A percentile compares a stretch with the other conserved stretches of the same genome.
phyloP scores from a whole-genome alignment of 2,113 vertebrate species.

The Apteryx owenii region DNA sequence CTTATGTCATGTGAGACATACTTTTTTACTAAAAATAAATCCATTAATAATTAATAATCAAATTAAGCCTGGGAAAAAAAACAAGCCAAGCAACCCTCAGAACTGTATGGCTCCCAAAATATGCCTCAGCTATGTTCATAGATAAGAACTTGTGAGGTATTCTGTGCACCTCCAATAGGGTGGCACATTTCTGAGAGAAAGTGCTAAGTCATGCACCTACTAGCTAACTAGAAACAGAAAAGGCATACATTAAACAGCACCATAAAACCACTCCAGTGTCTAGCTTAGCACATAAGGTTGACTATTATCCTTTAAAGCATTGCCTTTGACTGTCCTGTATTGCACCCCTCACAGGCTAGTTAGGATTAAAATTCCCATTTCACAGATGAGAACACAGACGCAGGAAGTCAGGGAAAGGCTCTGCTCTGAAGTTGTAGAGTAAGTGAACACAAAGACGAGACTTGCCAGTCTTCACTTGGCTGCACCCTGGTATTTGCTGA shows the following conservation, averaged over 20 bases:
- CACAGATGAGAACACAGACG: conserved; percentile 44
- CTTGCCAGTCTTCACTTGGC: conserved; percentile 19
- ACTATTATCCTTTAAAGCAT: neutral
- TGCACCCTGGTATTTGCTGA: conserved; percentile 22
- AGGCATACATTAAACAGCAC: neutral
- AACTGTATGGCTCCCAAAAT: neutral
- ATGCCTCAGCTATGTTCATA: fast-evolving
- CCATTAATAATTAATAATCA: neutral
- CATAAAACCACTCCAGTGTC: neutral
- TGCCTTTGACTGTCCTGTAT: neutral
- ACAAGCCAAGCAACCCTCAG: neutral
- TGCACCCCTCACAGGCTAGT: neutral
- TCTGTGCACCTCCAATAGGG: neutral
- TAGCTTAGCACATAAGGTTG: neutral
- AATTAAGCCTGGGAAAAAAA: neutral
- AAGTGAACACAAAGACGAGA: neutral
- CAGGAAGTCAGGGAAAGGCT: neutral
- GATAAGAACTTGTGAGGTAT: neutral
- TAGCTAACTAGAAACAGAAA: neutral
- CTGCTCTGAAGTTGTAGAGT: neutral
- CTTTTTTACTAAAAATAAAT: neutral
- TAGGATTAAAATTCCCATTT: conserved; percentile 55
- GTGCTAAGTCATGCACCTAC: neutral
- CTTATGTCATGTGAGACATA: neutral
- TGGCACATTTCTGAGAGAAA: neutral